Percentiles rank a stretch among this genome's conserved stretches.
Evolutionary conservation across 2,113 vertebrate genomes (phyloP).

Genomic region (Carassius gibelio): DNA sequence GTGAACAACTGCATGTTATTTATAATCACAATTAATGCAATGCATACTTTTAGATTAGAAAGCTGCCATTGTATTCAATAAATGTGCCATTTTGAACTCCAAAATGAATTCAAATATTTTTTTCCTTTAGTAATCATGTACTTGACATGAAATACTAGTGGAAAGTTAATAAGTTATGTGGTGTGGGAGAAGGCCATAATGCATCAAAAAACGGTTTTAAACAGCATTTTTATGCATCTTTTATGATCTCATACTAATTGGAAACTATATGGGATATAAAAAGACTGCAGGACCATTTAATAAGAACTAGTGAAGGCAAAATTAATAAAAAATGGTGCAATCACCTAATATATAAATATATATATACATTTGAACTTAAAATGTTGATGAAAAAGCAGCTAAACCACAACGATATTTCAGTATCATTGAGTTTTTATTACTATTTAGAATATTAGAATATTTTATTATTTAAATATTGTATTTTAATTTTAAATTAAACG

Average conservation of each 20-base stretch:
- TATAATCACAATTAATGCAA: not conserved
- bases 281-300: not conserved
- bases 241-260: not conserved
- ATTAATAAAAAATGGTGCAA: not conserved
- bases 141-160: not conserved
- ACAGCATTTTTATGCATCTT: not conserved
- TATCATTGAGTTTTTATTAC: too few relatives aligned
- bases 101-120: not conserved
- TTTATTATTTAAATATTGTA: too few relatives aligned
- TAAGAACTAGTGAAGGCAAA: not conserved
- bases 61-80: not conserved
- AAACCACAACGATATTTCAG: not conserved
- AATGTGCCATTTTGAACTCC: not conserved
- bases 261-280: not conserved
- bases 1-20: not conserved
- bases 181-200: not conserved
- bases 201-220: not conserved
- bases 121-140: not conserved
- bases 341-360: too few relatives aligned
- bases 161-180: not conserved
- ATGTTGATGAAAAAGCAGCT: not conserved
- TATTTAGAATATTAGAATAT: too few relatives aligned
- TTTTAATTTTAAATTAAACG: not conserved
- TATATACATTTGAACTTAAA: not conserved
- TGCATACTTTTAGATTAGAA: not conserved